These are phyloP conservation scores for Tachystola acroxantha DNA, from an alignment of 2,888 invertebrate genomes.

Conservation along the genomic window DNA sequence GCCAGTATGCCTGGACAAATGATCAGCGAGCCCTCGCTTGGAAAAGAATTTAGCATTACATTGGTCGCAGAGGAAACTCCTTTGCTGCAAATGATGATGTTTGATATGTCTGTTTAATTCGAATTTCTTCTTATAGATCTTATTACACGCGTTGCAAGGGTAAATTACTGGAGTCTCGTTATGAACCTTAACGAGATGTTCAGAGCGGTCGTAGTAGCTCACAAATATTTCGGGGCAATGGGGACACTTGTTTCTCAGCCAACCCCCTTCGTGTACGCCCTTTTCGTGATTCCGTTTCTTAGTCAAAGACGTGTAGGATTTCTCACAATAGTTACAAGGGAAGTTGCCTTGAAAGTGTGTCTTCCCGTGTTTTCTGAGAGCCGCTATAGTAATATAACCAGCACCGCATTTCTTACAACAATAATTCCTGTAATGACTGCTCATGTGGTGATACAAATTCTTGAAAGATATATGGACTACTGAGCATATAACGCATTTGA, in stretches of 20 bases:
- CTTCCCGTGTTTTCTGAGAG: constrained; percentile 64
- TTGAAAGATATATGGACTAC: constrained; percentile 65
- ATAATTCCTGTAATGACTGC: constrained; percentile 67
- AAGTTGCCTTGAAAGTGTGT: constrained; percentile 72
- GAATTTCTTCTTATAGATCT: constrained; percentile 64
- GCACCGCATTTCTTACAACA: constrained; percentile 67
- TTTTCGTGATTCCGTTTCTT: constrained; percentile 67
- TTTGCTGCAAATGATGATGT: constrained; percentile 65
- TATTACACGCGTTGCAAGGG: constrained; percentile 66
- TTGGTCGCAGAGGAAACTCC: constrained; percentile 56
- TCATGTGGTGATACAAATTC: constrained; percentile 69
- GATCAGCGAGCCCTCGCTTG: constrained; percentile 59
- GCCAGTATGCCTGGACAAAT: constrained; percentile 51
- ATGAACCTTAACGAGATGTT: constrained; percentile 59
- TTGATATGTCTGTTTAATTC: constrained; percentile 65
- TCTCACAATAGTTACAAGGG: constrained; percentile 73
- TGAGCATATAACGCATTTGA: constrained; percentile 60
- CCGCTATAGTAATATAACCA: constrained; percentile 65
- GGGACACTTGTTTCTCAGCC: constrained; percentile 67
- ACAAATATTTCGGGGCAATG: constrained; percentile 66
- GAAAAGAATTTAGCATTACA: constrained; percentile 68
- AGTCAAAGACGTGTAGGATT: constrained; percentile 69
- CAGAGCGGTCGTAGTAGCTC: constrained; percentile 64
- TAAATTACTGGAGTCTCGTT: constrained; percentile 52
- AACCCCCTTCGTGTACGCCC: constrained; percentile 67